Evolutionary conservation across 2,797 vertebrate genomes (phyloP).

Genomic region (Fratercula arctica): DNA sequence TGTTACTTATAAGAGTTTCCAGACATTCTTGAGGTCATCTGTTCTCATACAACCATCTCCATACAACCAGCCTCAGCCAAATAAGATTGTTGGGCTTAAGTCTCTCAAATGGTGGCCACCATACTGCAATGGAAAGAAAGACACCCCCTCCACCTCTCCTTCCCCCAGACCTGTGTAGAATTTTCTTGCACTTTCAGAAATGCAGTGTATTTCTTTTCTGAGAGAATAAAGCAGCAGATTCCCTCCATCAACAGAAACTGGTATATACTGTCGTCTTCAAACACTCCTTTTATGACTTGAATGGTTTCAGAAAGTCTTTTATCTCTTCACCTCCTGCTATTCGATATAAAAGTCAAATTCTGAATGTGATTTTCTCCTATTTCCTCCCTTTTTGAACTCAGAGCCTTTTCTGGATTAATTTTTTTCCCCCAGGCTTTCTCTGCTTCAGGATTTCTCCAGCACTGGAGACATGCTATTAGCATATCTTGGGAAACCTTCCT

Average conservation of each 20-base stretch:
- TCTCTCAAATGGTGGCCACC: background rate
- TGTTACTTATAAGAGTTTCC: background rate
- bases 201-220: background rate
- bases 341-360: background rate
- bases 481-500: constrained; percentile 11
- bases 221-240: background rate
- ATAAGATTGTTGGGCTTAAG: background rate
- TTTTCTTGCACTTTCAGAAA: background rate
- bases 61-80: background rate
- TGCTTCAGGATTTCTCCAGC: background rate
- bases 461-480: background rate
- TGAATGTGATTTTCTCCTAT: background rate
- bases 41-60: background rate
- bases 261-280: background rate
- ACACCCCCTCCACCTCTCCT: background rate
- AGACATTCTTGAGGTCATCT: background rate
- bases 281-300: background rate
- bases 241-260: background rate
- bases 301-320: background rate
- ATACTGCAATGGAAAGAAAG: background rate
- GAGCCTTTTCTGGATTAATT: background rate
- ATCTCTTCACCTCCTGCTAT: background rate
- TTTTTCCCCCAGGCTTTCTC: background rate
- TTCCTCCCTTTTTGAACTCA: background rate
- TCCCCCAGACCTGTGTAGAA: background rate